Base-by-base conservation (phyloP, 2,113 vertebrate species). In the Tetrax tetrax region DNA sequence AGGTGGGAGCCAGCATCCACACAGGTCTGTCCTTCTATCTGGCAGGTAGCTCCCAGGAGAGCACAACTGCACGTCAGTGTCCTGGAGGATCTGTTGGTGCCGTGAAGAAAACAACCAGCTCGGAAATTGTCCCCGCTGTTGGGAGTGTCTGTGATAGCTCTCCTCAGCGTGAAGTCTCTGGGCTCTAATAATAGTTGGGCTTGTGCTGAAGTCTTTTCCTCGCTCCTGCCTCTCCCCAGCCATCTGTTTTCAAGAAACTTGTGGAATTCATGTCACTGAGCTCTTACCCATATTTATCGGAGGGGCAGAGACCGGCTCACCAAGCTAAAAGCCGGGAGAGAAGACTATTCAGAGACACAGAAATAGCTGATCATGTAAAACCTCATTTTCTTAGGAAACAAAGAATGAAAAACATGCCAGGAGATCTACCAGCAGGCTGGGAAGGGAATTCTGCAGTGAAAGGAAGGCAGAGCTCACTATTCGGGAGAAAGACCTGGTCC, bases 231-330 rank as follows among this genome's bases (percentile, higher is more conserved):
- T 90, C 95, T 95, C 95, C 94, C 92, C 59, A 4, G 75, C 95
- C 95, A 88, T 88, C 96, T 96, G 96, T 72, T 90, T 17, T 33
- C 85, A 3, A 95, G 71, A 90, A 96, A 90, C 89, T 77, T 29
- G 41, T 74, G 92, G 94, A 97, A 96, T 94, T 77, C 63, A 0
- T 25, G 60, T 22, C 15, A 14, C 83, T 6, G 13, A 35, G 80
- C 80, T 47, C 65, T 48, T 47, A 9, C 19, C 89, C 15, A 16
- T 13, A 25, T 57, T 91, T 33, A 16, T 14, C 7, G 0, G 41
- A 45, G 90, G 43, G 51, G 59, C n/a, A 54, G 45, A 22, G 74
- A 15, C n/a, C 12, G 4, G 35, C 64, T 85, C 11, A 10, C 22
- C 9, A 4, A 43, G 74, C 89, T 28, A 11, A 12, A 24, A 31